Conservation (phyloP, 2,113 vertebrate species). For the Dolichallabes microphthalmus region DNA sequence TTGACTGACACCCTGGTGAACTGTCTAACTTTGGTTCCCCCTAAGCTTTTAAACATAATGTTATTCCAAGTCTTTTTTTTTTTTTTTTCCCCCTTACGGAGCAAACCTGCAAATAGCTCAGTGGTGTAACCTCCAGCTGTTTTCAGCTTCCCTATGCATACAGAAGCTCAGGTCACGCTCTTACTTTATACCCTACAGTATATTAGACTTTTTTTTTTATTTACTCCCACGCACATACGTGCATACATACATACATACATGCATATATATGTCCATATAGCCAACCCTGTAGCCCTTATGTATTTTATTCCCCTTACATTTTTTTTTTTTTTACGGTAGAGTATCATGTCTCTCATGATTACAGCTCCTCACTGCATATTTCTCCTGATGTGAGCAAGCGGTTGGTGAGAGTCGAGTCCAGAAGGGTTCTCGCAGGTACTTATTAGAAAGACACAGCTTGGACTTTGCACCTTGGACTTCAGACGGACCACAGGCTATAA, state of each 20-base stretch:
- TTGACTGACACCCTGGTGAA: background rate
- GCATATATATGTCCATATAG: background rate
- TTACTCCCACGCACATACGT: background rate
- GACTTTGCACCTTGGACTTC: background rate
- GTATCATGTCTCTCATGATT: slow-evolving; percentile 23
- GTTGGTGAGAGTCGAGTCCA: background rate
- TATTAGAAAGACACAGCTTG: background rate
- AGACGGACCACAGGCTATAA: background rate
- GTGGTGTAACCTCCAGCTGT: slow-evolving; percentile 14
- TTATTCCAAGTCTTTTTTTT: background rate
- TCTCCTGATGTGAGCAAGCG: background rate
- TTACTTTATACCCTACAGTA: background rate
- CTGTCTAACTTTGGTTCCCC: background rate
- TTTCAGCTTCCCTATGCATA: slow-evolving; percentile 12
- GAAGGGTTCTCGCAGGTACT: background rate
- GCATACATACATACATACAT: slow-evolving; percentile 12
- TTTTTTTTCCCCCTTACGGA: background rate
- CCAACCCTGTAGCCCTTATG: slow-evolving; percentile 8
- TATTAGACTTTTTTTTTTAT: background rate
- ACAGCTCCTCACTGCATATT: background rate
- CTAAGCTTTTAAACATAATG: background rate
- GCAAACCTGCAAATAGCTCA: background rate
- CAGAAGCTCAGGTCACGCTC: background rate
- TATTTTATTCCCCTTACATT: background rate
- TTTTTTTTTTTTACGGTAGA: slow-evolving; percentile 27